Evolutionary conservation across 35 echinoderm and acorn worm species (phyloP).

Genomic region (Lytechinus variegatus): DNA sequence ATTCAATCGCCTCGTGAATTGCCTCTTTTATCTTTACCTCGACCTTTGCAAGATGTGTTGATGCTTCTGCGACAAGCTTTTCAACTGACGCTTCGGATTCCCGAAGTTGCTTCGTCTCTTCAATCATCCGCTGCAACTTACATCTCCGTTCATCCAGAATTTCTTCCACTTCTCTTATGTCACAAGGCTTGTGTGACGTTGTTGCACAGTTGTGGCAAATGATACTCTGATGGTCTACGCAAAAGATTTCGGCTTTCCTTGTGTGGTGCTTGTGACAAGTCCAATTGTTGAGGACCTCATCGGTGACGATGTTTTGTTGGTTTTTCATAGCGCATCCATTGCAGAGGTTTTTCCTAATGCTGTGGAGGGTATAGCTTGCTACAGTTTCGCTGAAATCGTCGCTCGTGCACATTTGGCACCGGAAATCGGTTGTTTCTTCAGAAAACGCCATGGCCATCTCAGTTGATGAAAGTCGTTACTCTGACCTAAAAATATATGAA

Average conservation of each 20-base stretch:
- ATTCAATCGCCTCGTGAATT: background rate
- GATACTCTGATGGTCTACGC: background rate
- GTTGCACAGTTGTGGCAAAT: background rate
- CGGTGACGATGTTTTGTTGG: background rate
- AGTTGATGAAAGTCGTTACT: background rate
- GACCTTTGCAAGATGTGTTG: background rate
- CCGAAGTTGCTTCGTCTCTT: background rate
- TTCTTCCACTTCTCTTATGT: background rate
- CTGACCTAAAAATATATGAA: background rate
- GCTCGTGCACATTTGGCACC: background rate
- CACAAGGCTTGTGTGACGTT: background rate
- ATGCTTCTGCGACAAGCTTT: background rate
- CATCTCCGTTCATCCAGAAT: background rate
- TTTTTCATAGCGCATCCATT: background rate
- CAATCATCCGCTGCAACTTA: background rate
- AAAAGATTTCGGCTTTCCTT: background rate
- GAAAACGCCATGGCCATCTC: background rate
- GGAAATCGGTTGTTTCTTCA: background rate
- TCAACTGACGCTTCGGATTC: background rate
- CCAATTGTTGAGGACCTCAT: background rate
- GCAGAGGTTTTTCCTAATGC: background rate
- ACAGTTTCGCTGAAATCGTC: background rate
- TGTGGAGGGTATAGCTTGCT: background rate
- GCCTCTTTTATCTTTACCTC: background rate
- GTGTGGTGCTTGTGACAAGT: background rate